phyloP scores from a whole-genome alignment of 2,888 invertebrate species.

The Scrobipalpa costella region DNA sequence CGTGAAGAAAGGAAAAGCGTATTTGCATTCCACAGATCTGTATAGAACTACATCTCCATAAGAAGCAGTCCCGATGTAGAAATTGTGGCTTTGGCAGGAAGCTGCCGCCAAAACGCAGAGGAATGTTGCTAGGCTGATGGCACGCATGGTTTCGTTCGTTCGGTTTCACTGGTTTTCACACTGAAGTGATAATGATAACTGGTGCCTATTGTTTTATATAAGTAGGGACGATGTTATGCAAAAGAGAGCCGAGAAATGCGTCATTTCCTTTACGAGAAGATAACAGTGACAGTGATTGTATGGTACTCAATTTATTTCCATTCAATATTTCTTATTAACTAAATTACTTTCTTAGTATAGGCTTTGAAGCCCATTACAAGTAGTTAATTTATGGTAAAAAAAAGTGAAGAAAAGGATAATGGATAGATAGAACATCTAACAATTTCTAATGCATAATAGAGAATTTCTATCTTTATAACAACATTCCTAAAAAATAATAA shows the following conservation, averaged over 20 bases:
- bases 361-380: too few relatives aligned
- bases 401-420: too few relatives aligned
- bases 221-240: conserved; percentile 46
- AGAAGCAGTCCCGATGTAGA: conserved; percentile 55
- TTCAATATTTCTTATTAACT: too few relatives aligned
- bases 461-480: too few relatives aligned
- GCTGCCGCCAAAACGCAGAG: conserved; percentile 52
- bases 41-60: conserved; percentile 66
- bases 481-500: too few relatives aligned
- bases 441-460: too few relatives aligned
- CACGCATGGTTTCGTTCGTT: conserved; percentile 62
- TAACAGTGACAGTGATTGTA: too few relatives aligned
- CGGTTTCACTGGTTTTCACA: conserved; percentile 62
- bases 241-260: conserved; percentile 41
- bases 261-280: not conserved
- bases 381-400: too few relatives aligned
- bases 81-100: conserved; percentile 63
- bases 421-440: too few relatives aligned
- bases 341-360: too few relatives aligned
- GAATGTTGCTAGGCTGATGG: conserved; percentile 45
- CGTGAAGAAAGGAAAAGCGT: conserved; percentile 64
- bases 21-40: conserved; percentile 63
- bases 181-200: conserved; percentile 63
- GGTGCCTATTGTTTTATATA: conserved; percentile 61
- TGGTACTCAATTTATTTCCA: too few relatives aligned